A percentile compares a stretch with the other conserved stretches of the same genome.
Evolutionary conservation across 2,797 vertebrate species (phyloP).

Genomic region (Pelochelys cantorii): DNA sequence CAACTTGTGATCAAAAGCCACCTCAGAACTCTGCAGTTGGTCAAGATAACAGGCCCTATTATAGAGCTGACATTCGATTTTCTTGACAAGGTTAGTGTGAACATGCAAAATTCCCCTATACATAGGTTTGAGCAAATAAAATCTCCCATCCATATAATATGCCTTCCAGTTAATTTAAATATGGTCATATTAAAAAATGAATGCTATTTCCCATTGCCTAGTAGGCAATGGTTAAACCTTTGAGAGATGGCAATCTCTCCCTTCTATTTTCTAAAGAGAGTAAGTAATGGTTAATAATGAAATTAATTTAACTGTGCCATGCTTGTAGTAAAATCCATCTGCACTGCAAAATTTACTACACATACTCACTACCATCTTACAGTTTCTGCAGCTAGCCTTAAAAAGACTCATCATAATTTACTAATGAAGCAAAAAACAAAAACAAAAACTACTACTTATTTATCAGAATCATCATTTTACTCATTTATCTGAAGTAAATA

Average conservation of each 20-base stretch:
- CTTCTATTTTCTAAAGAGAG: not conserved
- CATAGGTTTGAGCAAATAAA: fast-evolving
- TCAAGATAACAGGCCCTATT: not conserved
- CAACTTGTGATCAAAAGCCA: not conserved
- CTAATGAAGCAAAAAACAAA: not conserved
- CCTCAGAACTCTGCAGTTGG: not conserved
- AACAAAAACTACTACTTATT: not conserved
- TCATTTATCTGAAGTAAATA: not conserved
- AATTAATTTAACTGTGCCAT: not conserved
- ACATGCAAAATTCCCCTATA: not conserved
- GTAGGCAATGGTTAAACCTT: not conserved
- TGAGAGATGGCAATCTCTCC: not conserved
- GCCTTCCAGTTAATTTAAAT: not conserved
- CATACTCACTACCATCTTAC: not conserved
- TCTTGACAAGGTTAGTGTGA: not conserved
- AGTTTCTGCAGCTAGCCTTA: not conserved
- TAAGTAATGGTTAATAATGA: not conserved
- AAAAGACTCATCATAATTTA: not conserved
- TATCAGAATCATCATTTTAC: not conserved
- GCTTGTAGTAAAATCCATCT: not conserved
- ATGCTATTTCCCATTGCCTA: not conserved
- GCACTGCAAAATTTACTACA: not conserved
- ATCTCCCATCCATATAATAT: not conserved
- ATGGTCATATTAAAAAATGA: not conserved
- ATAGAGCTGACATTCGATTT: not conserved